Conservation (phyloP, 2,797 vertebrate genomes). For the Liparis tanakae region DNA sequence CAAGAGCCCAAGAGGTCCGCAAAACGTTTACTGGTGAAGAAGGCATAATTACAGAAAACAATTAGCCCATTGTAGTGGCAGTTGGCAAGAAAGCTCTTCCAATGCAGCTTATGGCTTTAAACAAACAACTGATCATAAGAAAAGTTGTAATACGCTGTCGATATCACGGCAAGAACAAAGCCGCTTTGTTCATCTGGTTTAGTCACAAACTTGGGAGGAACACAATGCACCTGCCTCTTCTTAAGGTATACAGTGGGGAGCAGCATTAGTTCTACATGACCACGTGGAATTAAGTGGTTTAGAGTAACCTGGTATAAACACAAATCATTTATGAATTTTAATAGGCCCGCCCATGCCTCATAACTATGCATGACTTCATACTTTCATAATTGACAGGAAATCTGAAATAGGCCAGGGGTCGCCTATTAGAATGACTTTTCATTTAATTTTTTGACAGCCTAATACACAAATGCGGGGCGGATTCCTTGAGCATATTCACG, state of each 20-base stretch:
- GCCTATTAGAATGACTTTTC: constrained; percentile 99
- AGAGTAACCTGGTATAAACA: constrained; percentile 86
- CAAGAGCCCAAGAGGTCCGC: constrained; percentile 79
- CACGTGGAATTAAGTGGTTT: constrained; percentile 81
- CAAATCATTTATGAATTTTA: constrained; percentile 98
- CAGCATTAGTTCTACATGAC: constrained; percentile 82
- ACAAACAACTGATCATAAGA: constrained; percentile 69
- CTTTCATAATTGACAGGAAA: constrained; percentile 99
- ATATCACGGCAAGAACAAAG: constrained; percentile 24
- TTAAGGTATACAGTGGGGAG: constrained; percentile 59
- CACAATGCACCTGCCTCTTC: constrained; percentile 47
- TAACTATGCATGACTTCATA: constrained; percentile 99
- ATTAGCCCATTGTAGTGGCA: constrained; percentile 77
- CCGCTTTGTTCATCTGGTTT: constrained; percentile 14
- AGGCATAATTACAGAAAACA: constrained; percentile 86
- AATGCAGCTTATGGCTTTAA: constrained; percentile 61
- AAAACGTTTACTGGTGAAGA: constrained; percentile 82
- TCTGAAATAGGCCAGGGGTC: constrained; percentile 98
- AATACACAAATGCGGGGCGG: constrained; percentile 88
- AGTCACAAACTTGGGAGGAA: constrained; percentile 33
- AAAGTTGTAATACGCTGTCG: constrained; percentile 20
- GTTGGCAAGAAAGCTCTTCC: constrained; percentile 63
- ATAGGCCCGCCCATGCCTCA: constrained; percentile 93
- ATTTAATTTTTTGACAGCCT: constrained; percentile 98
- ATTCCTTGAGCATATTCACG: constrained; percentile 87